Percentiles rank a stretch among this genome's conserved stretches.
Conservation (phyloP, 2,113 vertebrate genomes). For the Diadophis punctatus region DNA sequence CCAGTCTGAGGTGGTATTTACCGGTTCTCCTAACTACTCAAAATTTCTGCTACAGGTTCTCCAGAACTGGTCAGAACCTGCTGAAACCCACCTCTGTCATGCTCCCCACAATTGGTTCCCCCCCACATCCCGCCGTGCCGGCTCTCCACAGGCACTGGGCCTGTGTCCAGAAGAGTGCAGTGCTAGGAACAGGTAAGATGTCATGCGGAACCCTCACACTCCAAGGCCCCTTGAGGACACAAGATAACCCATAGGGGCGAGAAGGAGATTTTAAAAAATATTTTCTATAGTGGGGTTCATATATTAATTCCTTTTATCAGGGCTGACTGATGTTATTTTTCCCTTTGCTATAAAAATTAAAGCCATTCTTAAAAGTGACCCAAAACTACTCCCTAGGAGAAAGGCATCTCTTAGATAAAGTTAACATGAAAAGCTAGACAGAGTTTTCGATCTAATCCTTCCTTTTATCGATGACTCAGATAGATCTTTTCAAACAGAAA, state of each 20-base stretch:
- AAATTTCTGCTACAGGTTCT: too few relatives aligned
- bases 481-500: constrained; percentile 45
- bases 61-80: too few relatives aligned
- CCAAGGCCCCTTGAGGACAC: not conserved
- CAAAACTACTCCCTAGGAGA: constrained; percentile 26
- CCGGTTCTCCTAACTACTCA: too few relatives aligned
- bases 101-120: too few relatives aligned
- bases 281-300: constrained; percentile 24
- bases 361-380: constrained; percentile 50
- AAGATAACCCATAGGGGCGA: not conserved
- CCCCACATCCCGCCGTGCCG: too few relatives aligned
- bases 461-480: constrained; percentile 35
- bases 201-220: not conserved
- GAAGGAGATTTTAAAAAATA: not conserved
- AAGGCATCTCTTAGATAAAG: constrained; percentile 50
- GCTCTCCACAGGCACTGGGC: too few relatives aligned
- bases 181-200: not conserved
- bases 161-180: not conserved
- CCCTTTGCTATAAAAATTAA: constrained; percentile 52
- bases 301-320: constrained; percentile 48
- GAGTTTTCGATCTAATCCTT: constrained; percentile 47
- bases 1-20: too few relatives aligned
- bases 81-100: too few relatives aligned
- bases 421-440: constrained; percentile 44
- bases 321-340: constrained; percentile 35